Percentiles rank a stretch among this genome's conserved stretches.
phyloP scores from a whole-genome alignment of 2,797 vertebrate genomes.

The Florisuga fusca region DNA sequence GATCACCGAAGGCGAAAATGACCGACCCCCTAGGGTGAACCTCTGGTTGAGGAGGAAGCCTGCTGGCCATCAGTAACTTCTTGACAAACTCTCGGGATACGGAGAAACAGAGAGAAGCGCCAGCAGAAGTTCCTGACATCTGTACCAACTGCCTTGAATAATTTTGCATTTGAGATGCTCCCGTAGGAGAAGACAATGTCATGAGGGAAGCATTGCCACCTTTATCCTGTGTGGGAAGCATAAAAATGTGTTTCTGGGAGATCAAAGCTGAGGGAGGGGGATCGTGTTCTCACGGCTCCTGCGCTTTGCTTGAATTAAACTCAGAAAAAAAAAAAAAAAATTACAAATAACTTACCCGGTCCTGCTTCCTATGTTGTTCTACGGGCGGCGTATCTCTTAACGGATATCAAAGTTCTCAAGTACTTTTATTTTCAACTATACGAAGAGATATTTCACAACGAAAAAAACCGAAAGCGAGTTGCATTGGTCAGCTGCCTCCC shows the following conservation, averaged over 20 bases:
- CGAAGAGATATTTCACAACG: background rate
- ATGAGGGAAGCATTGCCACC: background rate
- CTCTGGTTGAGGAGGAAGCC: background rate
- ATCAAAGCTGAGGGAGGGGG: background rate
- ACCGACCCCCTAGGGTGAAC: background rate
- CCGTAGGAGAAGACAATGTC: background rate
- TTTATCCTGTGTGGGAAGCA: constrained; percentile 18
- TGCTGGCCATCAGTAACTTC: background rate
- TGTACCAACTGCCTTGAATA: background rate
- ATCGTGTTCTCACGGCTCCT: background rate
- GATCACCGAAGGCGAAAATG: rapidly evolving
- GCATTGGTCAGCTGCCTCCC: background rate
- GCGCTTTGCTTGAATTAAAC: background rate
- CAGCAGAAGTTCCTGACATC: background rate
- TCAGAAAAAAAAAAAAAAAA: background rate
- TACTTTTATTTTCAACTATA: background rate
- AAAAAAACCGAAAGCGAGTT: no score
- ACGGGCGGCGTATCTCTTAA: background rate
- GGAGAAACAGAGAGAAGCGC: background rate
- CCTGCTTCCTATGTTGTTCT: background rate
- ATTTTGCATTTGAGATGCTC: background rate
- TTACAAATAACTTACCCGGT: background rate
- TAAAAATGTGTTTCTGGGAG: background rate
- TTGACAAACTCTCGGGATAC: background rate
- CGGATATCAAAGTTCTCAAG: background rate